phyloP scores from a whole-genome alignment of 2,797 vertebrate species.

The Enteromius afrohamiltoni region DNA sequence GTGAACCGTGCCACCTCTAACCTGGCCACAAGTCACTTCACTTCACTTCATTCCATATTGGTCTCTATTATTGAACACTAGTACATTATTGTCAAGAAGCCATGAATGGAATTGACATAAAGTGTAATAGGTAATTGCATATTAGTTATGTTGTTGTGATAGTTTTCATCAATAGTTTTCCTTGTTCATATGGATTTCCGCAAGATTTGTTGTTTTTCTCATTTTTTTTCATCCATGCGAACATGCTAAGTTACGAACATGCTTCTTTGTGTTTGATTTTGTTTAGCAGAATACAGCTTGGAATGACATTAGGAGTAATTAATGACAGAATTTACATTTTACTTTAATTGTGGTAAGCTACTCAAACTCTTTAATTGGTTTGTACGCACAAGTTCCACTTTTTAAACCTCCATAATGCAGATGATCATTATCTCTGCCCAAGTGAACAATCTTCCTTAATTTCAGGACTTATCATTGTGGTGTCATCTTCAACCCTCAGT shows the following conservation, averaged over 20 bases:
- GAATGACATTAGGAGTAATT: background rate
- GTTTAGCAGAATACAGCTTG: background rate
- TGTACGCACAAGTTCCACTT: background rate
- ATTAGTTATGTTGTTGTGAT: background rate
- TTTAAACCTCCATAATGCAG: background rate
- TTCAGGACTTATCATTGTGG: conserved; percentile 28
- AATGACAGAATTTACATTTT: background rate
- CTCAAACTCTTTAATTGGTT: background rate
- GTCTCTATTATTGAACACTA: background rate
- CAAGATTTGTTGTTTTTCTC: background rate
- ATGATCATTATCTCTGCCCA: background rate
- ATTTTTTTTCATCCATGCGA: too few species aligned
- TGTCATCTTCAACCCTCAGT: conserved; percentile 19
- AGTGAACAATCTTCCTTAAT: conserved; percentile 7
- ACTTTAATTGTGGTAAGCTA: background rate
- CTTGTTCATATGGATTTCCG: background rate
- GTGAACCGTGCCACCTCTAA: too few species aligned
- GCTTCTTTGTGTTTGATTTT: background rate
- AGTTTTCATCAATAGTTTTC: background rate
- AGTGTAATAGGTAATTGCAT: background rate
- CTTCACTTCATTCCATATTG: too few species aligned
- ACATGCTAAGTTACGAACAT: background rate
- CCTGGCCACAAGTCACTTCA: too few species aligned
- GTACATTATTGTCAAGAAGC: background rate
- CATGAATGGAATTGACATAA: background rate